Evolutionary conservation across 2,888 invertebrate genomes (phyloP).

Genomic region (Apamea sordens): DNA sequence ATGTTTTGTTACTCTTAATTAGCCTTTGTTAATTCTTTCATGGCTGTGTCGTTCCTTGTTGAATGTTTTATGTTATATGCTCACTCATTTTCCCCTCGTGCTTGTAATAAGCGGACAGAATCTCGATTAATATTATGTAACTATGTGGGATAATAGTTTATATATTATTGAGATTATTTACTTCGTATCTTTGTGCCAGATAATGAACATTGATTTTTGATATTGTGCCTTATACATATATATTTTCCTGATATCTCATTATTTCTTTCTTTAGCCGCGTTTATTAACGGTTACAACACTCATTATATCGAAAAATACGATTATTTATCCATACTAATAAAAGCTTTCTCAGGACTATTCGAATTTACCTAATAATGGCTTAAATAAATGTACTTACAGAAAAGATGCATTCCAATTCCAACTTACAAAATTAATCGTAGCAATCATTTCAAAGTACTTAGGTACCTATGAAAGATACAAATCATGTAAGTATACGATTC

Average conservation of each 20-base stretch:
- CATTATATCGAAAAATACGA: constrained; percentile 12
- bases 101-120: constrained; percentile 13
- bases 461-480: constrained; percentile 4
- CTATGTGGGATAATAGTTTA: constrained; percentile 15
- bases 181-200: constrained; percentile 26
- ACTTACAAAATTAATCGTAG: constrained; percentile 7
- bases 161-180: constrained; percentile 35
- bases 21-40: constrained; percentile 50
- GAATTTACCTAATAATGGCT: background rate
- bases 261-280: constrained; percentile 34
- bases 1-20: constrained; percentile 61
- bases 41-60: constrained; percentile 20
- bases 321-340: background rate
- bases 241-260: constrained; percentile 51
- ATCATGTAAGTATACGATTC: background rate
- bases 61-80: constrained; percentile 29
- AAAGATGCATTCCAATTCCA: background rate
- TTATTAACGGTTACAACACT: constrained; percentile 50
- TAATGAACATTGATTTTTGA: constrained; percentile 46
- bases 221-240: constrained; percentile 34
- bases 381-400: background rate
- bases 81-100: constrained; percentile 17
- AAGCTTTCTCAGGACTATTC: background rate
- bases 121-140: constrained; percentile 42
- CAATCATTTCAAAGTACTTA: background rate